Evolutionary conservation across 2,888 invertebrate genomes (phyloP), one percentile per base, ranked within the genome.

Genomic region (Parthenolecanium corni): DNA sequence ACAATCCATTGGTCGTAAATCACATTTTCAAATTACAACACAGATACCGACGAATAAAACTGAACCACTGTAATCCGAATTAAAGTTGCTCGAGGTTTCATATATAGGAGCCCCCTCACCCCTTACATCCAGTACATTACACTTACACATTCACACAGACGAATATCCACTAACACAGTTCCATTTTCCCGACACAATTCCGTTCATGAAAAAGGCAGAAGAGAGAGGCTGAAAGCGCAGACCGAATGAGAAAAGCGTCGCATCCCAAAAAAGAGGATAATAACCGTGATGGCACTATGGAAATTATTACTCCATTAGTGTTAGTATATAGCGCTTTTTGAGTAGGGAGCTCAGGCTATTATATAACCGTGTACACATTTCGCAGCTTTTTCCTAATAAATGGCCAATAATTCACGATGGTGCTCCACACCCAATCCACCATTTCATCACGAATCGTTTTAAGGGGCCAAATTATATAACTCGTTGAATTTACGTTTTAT

Each of bases 271-370:
- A 31, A 53, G 38, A 40, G 53, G 53, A 53, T 53, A 53, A 36
- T 31, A 31, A 53, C 36, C 21, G 53, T 20, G 53, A 53, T 53
- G 53, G 53, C 53, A 53, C 53, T 53, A 21, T 53, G 23, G 53
- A 53, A 53, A 53, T 53, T 53, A 53, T 53, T 53, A 53, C 53
- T 53, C 53, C 53, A 53, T 53, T 53, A 53, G 53, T 38, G 53
- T 53, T 38, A 53, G 53, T 53, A 38, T 53, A 31, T 31, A 31
- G 31, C 31, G 31, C 31, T 31, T 31, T 31, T 31, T 40, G 53
- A 53, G 53, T 38, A 40, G 53, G 53, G 31, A 9, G 31, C 31
- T 31, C 5, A 31, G 21, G 53, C 53, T 53, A 53, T 53, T 53
- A 53, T 40, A 53, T 31, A 31, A 31, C 31, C 31, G 40, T 40